Base-by-base conservation (phyloP, 2,797 vertebrate genomes). In the Poecilia wingei region DNA sequence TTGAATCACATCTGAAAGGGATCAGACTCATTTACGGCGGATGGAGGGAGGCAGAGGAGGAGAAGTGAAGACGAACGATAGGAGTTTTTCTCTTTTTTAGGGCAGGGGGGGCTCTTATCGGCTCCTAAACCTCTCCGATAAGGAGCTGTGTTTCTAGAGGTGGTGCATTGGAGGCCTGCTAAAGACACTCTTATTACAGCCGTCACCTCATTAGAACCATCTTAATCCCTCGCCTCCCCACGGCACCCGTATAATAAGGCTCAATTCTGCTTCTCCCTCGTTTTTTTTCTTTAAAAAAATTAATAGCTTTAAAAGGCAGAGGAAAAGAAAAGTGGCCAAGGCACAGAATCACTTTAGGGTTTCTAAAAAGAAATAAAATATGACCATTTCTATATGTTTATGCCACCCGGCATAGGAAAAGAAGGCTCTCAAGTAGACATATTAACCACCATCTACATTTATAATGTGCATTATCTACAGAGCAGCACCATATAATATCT, bases 1-100 rank as follows among this genome's bases (percentile, higher is more conserved):
- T 95, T 96, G 93, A 96, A 96, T 95, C 95, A 93, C 93, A 96
- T 95, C 92, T 94, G 94, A 96, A 95, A 95, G 91, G 91, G 94
- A 96, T 95, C 94, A 94, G 93, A 94, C 94, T 95, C 93, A 94
- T 95, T 96, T 95, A 94, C 89, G 87, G 91, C 80, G 77, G 85
- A 92, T 90, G 85, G 91, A 89, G 85, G 86, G 87, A 94, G 89
- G 90, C 88, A 90, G 87, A 89, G 89, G 88, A 91, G 87, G 83
- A 93, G 89, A 92, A 90, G 89, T 76, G 79, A 88, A 87, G 86
- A 73, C 16, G 83, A 83, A 79, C 74, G 68, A 84, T 80, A 78
- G 70, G 78, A 51, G 70, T 76, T 82, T 83, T 79, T 83, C 49
- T 70, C 53, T 74, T 72, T 82, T 84, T 75, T 84, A 84, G 75